Evolutionary conservation across 2,113 vertebrate species (phyloP).

Genomic region (Sardina pilchardus): DNA sequence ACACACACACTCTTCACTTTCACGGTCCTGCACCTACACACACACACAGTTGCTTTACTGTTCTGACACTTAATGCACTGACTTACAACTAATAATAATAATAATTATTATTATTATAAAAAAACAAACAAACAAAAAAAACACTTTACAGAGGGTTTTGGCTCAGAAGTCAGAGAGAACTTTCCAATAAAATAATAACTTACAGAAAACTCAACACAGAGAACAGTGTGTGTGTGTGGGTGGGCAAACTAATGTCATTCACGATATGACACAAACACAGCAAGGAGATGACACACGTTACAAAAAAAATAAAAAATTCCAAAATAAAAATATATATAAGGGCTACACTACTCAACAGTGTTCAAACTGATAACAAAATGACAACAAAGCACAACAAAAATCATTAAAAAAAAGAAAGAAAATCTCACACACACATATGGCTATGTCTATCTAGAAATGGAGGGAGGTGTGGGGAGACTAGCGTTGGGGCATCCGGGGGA

Average conservation of each 20-base stretch:
- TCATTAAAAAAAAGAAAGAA: slow-evolving; percentile 42
- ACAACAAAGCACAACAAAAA: slow-evolving; percentile 34
- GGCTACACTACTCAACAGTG: slow-evolving; percentile 66
- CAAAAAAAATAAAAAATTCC: slow-evolving; percentile 44
- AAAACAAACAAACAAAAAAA: slow-evolving; percentile 62
- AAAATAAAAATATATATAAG: slow-evolving; percentile 47
- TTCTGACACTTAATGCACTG: slow-evolving; percentile 26
- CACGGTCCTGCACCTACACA: not conserved
- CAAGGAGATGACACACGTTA: not conserved
- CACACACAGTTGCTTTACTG: slow-evolving; percentile 31
- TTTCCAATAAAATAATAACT: slow-evolving; percentile 53
- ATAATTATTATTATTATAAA: too few species aligned
- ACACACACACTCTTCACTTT: not conserved
- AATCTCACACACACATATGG: slow-evolving; percentile 62
- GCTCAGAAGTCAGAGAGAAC: slow-evolving; percentile 73
- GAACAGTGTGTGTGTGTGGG: slow-evolving; percentile 48
- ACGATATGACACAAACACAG: not conserved
- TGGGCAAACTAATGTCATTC: slow-evolving; percentile 1
- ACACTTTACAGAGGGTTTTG: slow-evolving; percentile 59
- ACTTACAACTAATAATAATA: not conserved
- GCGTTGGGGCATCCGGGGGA: slow-evolving; percentile 79
- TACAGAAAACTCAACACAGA: slow-evolving; percentile 62
- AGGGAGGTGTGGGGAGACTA: slow-evolving; percentile 61
- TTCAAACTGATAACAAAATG: slow-evolving; percentile 47
- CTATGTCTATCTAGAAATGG: slow-evolving; percentile 28